Evolutionary conservation across 2,113 vertebrate species (phyloP), one percentile per base, ranked within the genome.

Genomic region (Pseudorhombus dupliciocellatus): DNA sequence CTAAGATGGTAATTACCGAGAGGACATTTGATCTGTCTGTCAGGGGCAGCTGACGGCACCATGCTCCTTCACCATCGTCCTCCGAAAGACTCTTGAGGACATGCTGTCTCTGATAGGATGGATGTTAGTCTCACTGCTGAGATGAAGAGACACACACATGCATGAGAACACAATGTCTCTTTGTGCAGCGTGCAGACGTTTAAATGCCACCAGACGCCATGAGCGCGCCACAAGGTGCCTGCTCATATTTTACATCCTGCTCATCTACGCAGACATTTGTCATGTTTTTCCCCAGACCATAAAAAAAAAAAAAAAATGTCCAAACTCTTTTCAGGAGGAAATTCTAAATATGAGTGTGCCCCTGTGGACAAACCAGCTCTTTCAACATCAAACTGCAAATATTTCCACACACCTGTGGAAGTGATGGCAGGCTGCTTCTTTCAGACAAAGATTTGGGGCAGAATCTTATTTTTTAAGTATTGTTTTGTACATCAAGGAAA

Each of bases 21-120:
- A 1, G 4, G 15, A 14, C 16, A 7, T 11, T 1, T n/a, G 7
- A 53, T 73, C 46, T 21, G 14, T 74, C 11, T 20, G 24, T 8
- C 81, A 92, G 91, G 62, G 7, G 28, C 28, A 73, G 21, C 2
- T 72, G 1, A 20, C 71, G 2, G 9, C 74, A 11, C 37, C 68
- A 5, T 94, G 94, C 55, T 37, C 83, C 37, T 21, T 93, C 60
- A 94, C 93, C 60, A 62, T 88, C 30, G 84, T 92, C 9, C 4
- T 92, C 1, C 7, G 93, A 30, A 88, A 90, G 73, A 81, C 79
- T 9, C 22, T 94, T 76, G 87, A 89, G 51, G 62, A 42, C 5
- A 3, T 93, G 59, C 63, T 94, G 59, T 92, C 93, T 2, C 89
- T 74, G 75, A 89, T 5, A 88, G 67, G 50, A 88, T 91, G 26